phyloP scores from a whole-genome alignment of 2,797 vertebrate species.

The Characodon lateralis region DNA sequence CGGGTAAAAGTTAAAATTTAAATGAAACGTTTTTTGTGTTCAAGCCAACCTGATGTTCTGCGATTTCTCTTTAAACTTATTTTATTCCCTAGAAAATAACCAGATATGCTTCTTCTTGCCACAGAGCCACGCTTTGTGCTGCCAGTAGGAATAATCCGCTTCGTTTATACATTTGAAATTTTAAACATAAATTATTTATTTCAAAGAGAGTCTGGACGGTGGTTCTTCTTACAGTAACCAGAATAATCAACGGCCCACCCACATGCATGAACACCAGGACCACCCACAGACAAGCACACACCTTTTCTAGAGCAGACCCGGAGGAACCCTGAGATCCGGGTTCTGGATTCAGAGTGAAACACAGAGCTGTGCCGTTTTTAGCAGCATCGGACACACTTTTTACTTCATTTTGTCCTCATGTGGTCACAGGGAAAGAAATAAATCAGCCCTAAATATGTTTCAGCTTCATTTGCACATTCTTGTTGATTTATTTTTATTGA shows the following conservation, averaged over 20 bases:
- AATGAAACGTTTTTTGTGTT: background rate
- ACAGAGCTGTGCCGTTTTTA: conserved; percentile 24
- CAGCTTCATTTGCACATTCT: background rate
- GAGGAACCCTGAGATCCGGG: no score
- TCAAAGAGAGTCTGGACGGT: background rate
- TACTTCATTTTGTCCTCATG: conserved; percentile 38
- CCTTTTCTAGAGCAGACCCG: no score
- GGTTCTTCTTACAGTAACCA: background rate
- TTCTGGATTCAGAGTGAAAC: no score
- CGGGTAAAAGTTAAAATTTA: background rate
- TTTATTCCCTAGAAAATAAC: background rate
- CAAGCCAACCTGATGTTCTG: background rate
- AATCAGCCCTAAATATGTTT: background rate
- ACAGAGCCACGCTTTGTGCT: no score
- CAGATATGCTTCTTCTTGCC: background rate
- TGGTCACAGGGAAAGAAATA: conserved; percentile 25
- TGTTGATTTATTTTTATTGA: background rate
- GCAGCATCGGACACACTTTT: conserved; percentile 42
- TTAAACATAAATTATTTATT: background rate
- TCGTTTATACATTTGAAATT: background rate
- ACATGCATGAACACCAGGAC: no score
- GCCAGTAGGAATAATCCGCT: background rate
- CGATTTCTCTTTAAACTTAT: background rate
- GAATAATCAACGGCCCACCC: background rate
- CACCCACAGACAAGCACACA: conserved; percentile 10